These are phyloP conservation scores for Hymenopus coronatus DNA, from an alignment of 2,888 invertebrate species.

Conservation along the genomic window DNA sequence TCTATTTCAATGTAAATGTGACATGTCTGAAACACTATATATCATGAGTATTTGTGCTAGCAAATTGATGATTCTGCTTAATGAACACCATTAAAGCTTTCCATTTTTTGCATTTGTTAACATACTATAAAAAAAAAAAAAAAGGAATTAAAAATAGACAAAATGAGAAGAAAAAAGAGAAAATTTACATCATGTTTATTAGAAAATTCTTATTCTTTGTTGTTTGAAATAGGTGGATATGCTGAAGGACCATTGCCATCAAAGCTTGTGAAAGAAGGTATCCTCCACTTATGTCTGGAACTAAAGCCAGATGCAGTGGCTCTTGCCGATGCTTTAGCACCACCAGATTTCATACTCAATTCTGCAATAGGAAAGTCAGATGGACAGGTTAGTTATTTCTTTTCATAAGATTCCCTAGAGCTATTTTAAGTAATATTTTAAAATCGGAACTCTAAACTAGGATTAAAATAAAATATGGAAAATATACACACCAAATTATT, in stretches of 20 bases:
- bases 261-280: constrained; percentile 48
- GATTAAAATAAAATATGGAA: too few species aligned
- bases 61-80: too few species aligned
- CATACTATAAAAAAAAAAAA: not conserved
- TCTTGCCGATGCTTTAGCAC: constrained; percentile 60
- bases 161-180: too few species aligned
- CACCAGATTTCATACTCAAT: constrained; percentile 61
- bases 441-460: too few species aligned
- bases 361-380: constrained; percentile 61
- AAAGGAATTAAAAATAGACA: not conserved
- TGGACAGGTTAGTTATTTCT: constrained; percentile 51
- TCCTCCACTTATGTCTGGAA: constrained; percentile 52
- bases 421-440: too few species aligned
- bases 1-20: too few species aligned
- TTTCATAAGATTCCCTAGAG: not conserved
- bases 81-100: too few species aligned
- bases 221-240: constrained; percentile 37
- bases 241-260: constrained; percentile 40
- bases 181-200: not conserved
- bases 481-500: too few species aligned
- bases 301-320: constrained; percentile 58
- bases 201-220: not conserved
- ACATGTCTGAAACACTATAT: too few species aligned
- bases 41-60: too few species aligned
- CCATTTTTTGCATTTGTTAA: too few species aligned